Evolutionary conservation across 37 sponge, comb jelly and placozoan species (phyloP), one percentile per base, ranked within the genome.

Genomic region (Bolinopsis microptera): DNA sequence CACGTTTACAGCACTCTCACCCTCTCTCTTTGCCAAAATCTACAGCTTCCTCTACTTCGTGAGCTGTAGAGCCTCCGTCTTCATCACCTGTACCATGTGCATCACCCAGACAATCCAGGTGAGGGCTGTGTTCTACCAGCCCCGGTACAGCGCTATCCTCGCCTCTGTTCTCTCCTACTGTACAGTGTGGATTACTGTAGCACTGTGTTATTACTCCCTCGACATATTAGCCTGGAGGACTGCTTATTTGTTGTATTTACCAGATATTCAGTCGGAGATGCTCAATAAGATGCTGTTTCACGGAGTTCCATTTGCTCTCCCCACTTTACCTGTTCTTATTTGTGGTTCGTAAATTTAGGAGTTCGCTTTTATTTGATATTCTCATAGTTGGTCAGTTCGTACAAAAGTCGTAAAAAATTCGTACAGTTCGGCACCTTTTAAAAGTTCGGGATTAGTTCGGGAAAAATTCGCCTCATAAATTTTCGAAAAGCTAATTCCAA

Each of bases 41-140:
- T 72, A 72, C 75, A 72, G 75, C 18, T 72, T 28, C 5, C 31
- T 28, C 27, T 72, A 30, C 75, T 72, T 72, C 75, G 31, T 72
- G 31, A 28, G 75, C 5, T 72, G 31, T 30, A n/a, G 75, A 30
- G 31, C 75, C n/a, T 72, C 75, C 18, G 75, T 28, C 31, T 72
- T 72, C 75, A 72, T 72, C 75, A 72, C 75, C 31, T 72, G 75
- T 72, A 30, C 31, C 3, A 30, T 72, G 75, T 30, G 75, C 18
- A 28, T 72, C 31, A 72, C 75, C 27, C 75, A 72, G 75, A 72
- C 75, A 23, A 72, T 72, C 31, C 75, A 72, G 75, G 75, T 72
- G 3, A 3, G 75, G 31, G 26, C 75, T 5, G 75, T 72, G 26
- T 72, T 72, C 75, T 72, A 72, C 26, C 75, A 72, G 31, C 75